Evolutionary conservation across 2,113 vertebrate species (phyloP).

Genomic region (Nannospalax galili): DNA sequence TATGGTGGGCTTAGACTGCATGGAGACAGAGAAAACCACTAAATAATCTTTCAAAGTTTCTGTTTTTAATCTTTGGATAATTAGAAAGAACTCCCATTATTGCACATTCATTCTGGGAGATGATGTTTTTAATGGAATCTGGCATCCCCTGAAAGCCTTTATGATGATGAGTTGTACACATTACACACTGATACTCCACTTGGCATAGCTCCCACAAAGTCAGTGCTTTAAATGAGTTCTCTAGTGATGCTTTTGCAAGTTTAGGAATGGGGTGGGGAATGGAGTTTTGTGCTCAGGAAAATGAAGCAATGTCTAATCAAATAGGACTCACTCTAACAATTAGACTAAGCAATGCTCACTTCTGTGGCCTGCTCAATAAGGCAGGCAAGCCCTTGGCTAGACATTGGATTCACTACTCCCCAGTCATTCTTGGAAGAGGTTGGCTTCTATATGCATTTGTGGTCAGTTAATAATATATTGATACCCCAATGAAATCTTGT

Average conservation of each 20-base stretch:
- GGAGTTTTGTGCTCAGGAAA: background rate
- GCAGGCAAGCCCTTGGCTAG: background rate
- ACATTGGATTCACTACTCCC: background rate
- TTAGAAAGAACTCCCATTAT: conserved; percentile 15
- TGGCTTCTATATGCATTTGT: background rate
- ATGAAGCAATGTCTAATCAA: background rate
- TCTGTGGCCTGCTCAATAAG: background rate
- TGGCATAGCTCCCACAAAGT: conserved; percentile 5
- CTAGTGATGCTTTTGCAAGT: background rate
- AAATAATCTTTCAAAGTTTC: background rate
- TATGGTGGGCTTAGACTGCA: background rate
- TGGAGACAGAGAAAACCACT: background rate
- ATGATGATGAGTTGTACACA: background rate
- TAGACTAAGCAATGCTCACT: background rate
- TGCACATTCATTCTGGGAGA: background rate
- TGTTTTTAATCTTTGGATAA: conserved; percentile 25
- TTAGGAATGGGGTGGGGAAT: background rate
- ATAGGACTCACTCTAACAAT: background rate
- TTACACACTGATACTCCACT: background rate
- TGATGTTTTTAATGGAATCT: background rate
- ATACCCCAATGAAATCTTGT: background rate
- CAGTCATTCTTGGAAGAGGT: background rate
- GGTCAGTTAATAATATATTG: conserved; percentile 13
- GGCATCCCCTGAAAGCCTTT: background rate
- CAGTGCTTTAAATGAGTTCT: background rate